Base-by-base conservation (phyloP, 2,797 vertebrate species). In the Ceyx erithaca region DNA sequence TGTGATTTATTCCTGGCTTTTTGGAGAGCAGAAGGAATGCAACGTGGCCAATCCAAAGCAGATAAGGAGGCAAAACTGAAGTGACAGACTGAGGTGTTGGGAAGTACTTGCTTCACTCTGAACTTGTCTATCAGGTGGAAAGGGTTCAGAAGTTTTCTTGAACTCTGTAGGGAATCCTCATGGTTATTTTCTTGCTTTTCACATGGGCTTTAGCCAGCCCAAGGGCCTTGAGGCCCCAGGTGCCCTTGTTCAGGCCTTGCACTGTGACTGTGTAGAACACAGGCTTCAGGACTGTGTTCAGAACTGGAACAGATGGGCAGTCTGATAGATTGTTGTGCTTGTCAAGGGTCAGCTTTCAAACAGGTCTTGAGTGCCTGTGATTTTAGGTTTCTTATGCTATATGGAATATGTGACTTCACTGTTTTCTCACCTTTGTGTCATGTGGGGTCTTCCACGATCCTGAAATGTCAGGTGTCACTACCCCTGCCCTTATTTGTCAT, bases 1-100 rank as follows among this genome's bases (percentile, higher is more conserved):
- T 57, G 69, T 82, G 88, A 80, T 93, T 94, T 95, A 90, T 93
- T 90, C 85, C 73, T 85, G 85, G 90, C 89, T 63, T 90, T 92
- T 58, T 43, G 82, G 76, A 91, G 81, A 81, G 69, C 72, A 83
- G 59, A 25, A 92, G 80, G 90, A 96, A 95, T 94, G 89, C 41
- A 80, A 61, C 3, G 7, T 31, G 59, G 70, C 67, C 89, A 87
- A 85, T 73, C 59, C 84, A 48, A 31, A 66, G 61, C 48, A 1
- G 88, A 96, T 93, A 96, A 96, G 84, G 66, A 87, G n/a, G 69
- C 13, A 80, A 85, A 95, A 67, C 49, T 5, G 0, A 87, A 89
- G 84, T 28, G 93, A 89, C 80, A 85, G 80, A 87, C 52, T 23
- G 81, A 94, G 85, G 90, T 87, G 93, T 46, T 69, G 35, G 70